These are phyloP conservation scores for Apogon hyalosoma DNA, from an alignment of 2,797 vertebrate species.

Conservation along the genomic window DNA sequence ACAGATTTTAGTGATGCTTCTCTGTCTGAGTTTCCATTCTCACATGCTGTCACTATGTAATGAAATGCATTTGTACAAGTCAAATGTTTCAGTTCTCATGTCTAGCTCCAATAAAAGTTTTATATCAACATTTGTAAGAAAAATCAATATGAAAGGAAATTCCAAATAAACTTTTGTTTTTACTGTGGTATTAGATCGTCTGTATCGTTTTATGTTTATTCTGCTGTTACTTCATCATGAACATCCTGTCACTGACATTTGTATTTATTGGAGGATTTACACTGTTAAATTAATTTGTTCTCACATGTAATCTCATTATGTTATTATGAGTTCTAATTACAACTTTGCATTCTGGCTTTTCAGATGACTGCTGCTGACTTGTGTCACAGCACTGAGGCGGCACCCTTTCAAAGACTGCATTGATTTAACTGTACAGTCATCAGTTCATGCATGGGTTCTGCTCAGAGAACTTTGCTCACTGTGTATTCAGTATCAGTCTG, in stretches of 20 bases:
- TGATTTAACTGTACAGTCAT: slow-evolving; percentile 10
- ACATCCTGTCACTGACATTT: neutral
- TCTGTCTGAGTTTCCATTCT: slow-evolving; percentile 21
- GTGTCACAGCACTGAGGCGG: neutral
- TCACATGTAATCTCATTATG: no score
- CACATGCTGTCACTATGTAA: slow-evolving; percentile 25
- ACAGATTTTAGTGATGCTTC: slow-evolving; percentile 21
- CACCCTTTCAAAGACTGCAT: slow-evolving; percentile 23
- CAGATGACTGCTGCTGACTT: neutral
- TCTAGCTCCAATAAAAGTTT: slow-evolving; percentile 51
- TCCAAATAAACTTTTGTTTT: slow-evolving; percentile 75
- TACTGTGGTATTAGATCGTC: slow-evolving; percentile 49
- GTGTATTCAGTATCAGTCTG: neutral
- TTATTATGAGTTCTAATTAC: slow-evolving; percentile 15
- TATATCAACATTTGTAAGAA: slow-evolving; percentile 74
- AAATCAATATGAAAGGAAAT: slow-evolving; percentile 54
- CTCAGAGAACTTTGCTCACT: neutral
- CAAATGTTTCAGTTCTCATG: slow-evolving; percentile 28
- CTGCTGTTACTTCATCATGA: neutral
- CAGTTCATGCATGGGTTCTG: slow-evolving; percentile 7
- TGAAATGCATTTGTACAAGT: slow-evolving; percentile 13
- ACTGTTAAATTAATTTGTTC: no score
- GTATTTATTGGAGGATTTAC: neutral
- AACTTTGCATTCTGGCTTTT: neutral
- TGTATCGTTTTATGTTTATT: neutral